Conservation (phyloP, 2,797 vertebrate genomes). For the Rhabdomys pumilio region DNA sequence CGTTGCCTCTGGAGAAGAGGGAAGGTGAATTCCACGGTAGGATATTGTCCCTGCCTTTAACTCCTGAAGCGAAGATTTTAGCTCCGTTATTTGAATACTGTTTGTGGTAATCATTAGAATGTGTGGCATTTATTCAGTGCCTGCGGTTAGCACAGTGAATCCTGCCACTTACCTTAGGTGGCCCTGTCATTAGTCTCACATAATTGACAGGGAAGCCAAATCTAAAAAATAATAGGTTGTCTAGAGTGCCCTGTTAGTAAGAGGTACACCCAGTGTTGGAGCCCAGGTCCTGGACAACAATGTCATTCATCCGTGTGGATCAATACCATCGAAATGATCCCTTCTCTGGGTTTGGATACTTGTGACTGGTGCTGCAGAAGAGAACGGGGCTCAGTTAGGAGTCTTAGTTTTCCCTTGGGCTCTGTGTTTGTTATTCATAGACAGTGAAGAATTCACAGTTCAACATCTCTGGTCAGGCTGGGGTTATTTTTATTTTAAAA, state of each 20-base stretch:
- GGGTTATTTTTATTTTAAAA: neutral
- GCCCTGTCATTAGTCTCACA: neutral
- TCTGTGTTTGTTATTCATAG: neutral
- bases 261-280: neutral
- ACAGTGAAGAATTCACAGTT: slow-evolving; percentile 23
- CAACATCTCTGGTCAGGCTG: neutral
- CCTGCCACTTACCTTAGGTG: neutral
- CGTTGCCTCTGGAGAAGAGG: neutral
- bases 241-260: neutral
- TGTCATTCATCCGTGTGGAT: neutral
- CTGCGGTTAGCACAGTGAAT: neutral
- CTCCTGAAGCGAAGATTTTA: neutral
- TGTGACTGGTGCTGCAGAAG: neutral
- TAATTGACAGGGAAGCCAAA: slow-evolving; percentile 9
- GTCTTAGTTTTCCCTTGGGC: neutral
- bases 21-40: neutral
- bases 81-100: neutral
- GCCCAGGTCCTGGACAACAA: neutral
- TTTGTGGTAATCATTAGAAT: neutral
- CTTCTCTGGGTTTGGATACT: neutral
- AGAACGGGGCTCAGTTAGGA: neutral
- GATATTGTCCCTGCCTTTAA: neutral
- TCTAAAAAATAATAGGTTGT: neutral
- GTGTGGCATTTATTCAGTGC: neutral
- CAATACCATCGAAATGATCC: neutral